These are phyloP conservation scores for Sciurus vulgaris DNA, from an alignment of 2,797 vertebrate genomes.

Conservation along the genomic window DNA sequence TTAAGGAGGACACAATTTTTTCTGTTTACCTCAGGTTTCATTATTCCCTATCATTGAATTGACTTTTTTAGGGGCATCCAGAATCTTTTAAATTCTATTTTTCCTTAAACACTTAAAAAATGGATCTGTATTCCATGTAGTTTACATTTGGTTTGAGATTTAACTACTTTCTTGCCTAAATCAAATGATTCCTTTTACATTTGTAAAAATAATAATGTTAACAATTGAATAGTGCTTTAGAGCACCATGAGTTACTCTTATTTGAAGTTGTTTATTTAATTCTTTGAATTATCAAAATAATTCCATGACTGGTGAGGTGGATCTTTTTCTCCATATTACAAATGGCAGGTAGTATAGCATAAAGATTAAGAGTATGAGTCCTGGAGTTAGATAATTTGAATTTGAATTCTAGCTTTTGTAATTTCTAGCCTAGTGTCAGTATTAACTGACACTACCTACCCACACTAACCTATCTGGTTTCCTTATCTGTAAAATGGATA, in stretches of 20 bases:
- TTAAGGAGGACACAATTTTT: neutral
- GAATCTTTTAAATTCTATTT: constrained; percentile 44
- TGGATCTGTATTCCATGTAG: neutral
- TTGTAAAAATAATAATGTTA: constrained; percentile 21
- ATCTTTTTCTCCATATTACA: neutral
- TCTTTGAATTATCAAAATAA: constrained; percentile 23
- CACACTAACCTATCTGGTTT: neutral
- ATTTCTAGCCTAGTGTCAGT: constrained; percentile 27
- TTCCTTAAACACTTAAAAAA: constrained; percentile 8
- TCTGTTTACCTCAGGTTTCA: neutral
- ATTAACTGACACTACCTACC: no score
- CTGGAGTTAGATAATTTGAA: neutral
- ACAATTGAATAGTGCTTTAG: neutral
- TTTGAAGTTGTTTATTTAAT: neutral
- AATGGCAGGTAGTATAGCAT: neutral
- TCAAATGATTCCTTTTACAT: constrained; percentile 38
- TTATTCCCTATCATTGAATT: neutral
- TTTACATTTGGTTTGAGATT: constrained; percentile 53
- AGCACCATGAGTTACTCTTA: neutral
- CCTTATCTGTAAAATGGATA: neutral
- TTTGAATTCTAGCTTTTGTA: constrained; percentile 29
- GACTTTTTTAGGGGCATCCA: neutral
- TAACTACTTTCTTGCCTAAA: constrained; percentile 16
- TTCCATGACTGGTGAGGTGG: neutral
- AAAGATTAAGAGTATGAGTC: neutral